Conservation (phyloP, 1,140 invertebrate genomes). For the Contarinia nasturtii region DNA sequence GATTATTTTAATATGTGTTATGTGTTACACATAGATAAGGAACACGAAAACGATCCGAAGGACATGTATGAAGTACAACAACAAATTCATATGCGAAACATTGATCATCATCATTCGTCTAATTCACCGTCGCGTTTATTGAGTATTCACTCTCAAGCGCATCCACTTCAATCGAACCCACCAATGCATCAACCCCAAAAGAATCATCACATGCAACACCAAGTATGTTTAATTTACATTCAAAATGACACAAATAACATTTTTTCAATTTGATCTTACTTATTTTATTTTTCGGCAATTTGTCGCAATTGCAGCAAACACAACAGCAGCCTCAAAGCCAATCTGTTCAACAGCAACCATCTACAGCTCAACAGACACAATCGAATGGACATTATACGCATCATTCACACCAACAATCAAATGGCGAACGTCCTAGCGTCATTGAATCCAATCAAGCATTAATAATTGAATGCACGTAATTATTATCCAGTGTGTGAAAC, state of each 20-base stretch:
- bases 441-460: constrained; percentile 71
- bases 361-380: not conserved
- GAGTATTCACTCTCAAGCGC: constrained; percentile 8
- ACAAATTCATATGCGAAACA: constrained; percentile 13
- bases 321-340: constrained; percentile 7
- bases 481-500: not conserved
- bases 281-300: not conserved
- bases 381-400: constrained; percentile 10
- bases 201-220: constrained; percentile 2
- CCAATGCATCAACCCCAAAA: constrained; percentile 2
- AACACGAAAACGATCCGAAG: constrained; percentile 17
- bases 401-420: constrained; percentile 22
- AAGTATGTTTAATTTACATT: not conserved
- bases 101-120: constrained; percentile 5
- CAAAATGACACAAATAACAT: no score
- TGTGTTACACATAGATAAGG: constrained; percentile 13
- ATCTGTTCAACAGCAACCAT: constrained; percentile 5
- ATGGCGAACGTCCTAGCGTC: constrained; percentile 52
- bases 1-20: not conserved
- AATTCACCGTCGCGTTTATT: constrained; percentile 16
- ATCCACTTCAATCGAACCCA: constrained; percentile 2
- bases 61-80: constrained; percentile 21
- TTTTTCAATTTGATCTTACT: no score
- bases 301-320: constrained; percentile 6
- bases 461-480: constrained; percentile 71